Evolutionary conservation across 2,113 vertebrate species (phyloP), one percentile per base, ranked within the genome.

Genomic region (Guaruba guarouba): DNA sequence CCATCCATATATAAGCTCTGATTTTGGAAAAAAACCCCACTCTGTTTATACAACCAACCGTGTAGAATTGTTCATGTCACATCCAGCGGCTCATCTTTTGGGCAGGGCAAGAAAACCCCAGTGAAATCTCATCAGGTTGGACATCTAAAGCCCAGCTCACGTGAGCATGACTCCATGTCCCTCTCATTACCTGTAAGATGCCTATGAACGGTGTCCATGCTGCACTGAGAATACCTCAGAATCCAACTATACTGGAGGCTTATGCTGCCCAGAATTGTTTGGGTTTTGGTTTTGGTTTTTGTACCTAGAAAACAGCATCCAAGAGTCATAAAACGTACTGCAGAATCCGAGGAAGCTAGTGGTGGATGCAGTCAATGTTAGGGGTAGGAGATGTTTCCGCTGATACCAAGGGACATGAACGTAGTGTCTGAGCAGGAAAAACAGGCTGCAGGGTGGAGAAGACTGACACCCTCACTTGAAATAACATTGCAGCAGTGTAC

Each of bases 141-240:
- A 68, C 17, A 23, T 86, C 41, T 46, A 69, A 88, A 73, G 5
- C 11, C 22, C 59, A 68, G 16, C 11, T 81, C 22, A 25, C 9
- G 11, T 7, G 54, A 13, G 31, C 15, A 17, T 41, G 37, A 74
- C 39, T 73, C 35, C 44, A 18, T 0, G 0, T 28, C 10, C 41
- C 11, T 82, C 13, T 49, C 25, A 19, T 67, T 54, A 14, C 8
- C 62, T 70, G 2, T 54, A 63, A 44, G 51, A 68, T 31, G 12
- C 17, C 28, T 49, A 31, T 28, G 25, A 74, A 49, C 11, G 33
- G 5, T 43, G 39, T 28, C 43, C 44, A n/a, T 13, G 7, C 22
- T 54, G 14, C 77, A 55, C 5, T 80, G 57, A 63, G 8, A 20
- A 10, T 6, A 89, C 28, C 31, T 24, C 85, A 77, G 83, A 73